A percentile compares a stretch with the other conserved stretches of the same genome.
Evolutionary conservation across 1,140 invertebrate species (phyloP).

Genomic region (Drosophila nigromelanica): DNA sequence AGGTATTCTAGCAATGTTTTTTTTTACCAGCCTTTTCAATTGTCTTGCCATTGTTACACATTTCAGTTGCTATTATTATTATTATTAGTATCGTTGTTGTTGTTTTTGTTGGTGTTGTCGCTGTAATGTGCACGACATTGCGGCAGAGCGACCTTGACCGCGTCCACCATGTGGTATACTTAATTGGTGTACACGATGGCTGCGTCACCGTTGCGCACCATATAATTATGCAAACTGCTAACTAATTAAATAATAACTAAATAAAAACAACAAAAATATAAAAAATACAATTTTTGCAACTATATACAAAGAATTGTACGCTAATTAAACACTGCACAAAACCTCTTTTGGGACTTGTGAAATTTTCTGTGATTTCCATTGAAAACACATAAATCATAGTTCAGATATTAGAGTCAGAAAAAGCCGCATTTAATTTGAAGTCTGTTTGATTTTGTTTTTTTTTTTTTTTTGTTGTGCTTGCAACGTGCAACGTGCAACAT

Average conservation of each 20-base stretch:
- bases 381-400: conserved; percentile 57
- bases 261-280: conserved; percentile 28
- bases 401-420: conserved; percentile 16
- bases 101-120: conserved; percentile 7
- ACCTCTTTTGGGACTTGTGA: conserved; percentile 3
- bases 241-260: conserved; percentile 60
- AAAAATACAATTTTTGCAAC: not conserved
- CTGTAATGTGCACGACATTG: conserved; percentile 71
- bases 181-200: conserved; percentile 56
- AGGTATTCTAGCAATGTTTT: conserved; percentile 44
- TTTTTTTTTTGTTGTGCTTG: conserved; percentile 28
- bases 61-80: conserved; percentile 38
- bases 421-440: conserved; percentile 66
- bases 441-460: conserved; percentile 49
- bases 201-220: conserved; percentile 41
- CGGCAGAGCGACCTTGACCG: conserved; percentile 71
- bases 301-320: conserved; percentile 14
- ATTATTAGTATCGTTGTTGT: conserved; percentile 9
- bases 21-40: conserved; percentile 27
- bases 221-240: conserved; percentile 67
- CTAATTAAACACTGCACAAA: conserved; percentile 28
- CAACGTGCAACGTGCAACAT: conserved; percentile 5
- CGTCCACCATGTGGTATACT: conserved; percentile 75
- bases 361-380: conserved; percentile 29
- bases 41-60: conserved; percentile 70